Conservation (phyloP, 2,797 vertebrate genomes). For the Tapera naevia region DNA sequence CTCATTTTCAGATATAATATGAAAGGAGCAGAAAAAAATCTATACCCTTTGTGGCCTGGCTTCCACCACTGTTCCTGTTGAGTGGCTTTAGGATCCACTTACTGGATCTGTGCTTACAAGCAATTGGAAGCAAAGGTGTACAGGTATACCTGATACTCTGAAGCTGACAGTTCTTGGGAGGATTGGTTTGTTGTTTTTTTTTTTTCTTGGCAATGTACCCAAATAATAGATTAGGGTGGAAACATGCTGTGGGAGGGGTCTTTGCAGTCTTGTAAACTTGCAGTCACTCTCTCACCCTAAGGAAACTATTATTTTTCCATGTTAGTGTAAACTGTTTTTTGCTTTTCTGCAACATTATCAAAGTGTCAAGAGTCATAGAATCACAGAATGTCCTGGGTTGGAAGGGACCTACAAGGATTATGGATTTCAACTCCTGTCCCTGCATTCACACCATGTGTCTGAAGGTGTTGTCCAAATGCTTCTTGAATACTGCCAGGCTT, state of each 20-base stretch:
- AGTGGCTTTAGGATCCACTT: not conserved
- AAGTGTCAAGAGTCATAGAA: not conserved
- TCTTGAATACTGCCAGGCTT: too few relatives aligned
- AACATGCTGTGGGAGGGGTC: rapidly evolving
- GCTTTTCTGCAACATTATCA: rapidly evolving
- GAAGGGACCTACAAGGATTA: too few relatives aligned
- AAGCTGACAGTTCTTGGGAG: not conserved
- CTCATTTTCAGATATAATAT: not conserved
- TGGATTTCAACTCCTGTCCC: too few relatives aligned
- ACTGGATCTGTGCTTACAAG: not conserved
- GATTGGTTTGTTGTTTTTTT: not conserved
- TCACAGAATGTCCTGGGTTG: too few relatives aligned
- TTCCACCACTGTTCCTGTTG: not conserved
- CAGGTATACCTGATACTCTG: too few relatives aligned
- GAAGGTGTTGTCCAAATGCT: too few relatives aligned
- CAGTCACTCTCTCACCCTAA: too few relatives aligned
- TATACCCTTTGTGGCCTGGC: not conserved
- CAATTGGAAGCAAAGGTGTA: rapidly evolving
- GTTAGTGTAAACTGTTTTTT: rapidly evolving
- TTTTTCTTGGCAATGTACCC: not conserved
- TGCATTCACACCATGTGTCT: too few relatives aligned
- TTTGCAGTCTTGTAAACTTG: not conserved
- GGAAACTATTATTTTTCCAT: rapidly evolving
- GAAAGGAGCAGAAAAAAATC: not conserved
- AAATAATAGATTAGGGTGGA: not conserved